phyloP scores from a whole-genome alignment of 2,113 vertebrate genomes.

The Lophochroa leadbeateri region DNA sequence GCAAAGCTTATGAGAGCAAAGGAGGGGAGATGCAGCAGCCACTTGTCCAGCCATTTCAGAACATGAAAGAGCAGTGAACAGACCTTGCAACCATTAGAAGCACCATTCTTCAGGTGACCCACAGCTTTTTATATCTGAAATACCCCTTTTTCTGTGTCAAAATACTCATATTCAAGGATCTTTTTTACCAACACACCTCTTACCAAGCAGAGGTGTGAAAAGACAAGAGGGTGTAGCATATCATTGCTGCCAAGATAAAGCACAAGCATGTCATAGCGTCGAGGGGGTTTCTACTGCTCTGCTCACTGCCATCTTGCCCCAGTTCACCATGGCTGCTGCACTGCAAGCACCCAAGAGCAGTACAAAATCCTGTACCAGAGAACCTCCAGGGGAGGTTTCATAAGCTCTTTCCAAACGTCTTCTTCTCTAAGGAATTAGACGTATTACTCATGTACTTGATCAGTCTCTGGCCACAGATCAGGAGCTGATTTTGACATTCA shows the following conservation, averaged over 20 bases:
- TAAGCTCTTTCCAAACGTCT: background rate
- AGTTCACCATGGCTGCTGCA: fast-evolving
- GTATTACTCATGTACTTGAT: background rate
- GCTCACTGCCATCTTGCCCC: background rate
- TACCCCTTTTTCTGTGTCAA: background rate
- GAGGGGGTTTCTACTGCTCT: background rate
- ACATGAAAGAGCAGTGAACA: background rate
- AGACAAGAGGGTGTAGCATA: background rate
- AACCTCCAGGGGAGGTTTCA: background rate
- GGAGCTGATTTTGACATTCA: background rate
- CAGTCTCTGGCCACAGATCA: background rate
- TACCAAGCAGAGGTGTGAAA: background rate
- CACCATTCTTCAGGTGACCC: background rate
- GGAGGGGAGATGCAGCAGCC: background rate
- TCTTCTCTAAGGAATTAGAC: background rate
- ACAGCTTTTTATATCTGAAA: background rate
- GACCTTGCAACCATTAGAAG: background rate
- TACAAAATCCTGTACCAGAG: background rate
- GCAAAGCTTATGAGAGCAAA: background rate
- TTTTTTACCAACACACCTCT: background rate
- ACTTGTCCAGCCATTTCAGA: background rate
- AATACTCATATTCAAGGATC: background rate
- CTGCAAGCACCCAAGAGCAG: background rate
- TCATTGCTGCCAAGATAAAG: background rate
- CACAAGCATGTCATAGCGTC: fast-evolving